Base-by-base conservation (phyloP, 2,888 invertebrate species). In the Charanyca ferruginea region DNA sequence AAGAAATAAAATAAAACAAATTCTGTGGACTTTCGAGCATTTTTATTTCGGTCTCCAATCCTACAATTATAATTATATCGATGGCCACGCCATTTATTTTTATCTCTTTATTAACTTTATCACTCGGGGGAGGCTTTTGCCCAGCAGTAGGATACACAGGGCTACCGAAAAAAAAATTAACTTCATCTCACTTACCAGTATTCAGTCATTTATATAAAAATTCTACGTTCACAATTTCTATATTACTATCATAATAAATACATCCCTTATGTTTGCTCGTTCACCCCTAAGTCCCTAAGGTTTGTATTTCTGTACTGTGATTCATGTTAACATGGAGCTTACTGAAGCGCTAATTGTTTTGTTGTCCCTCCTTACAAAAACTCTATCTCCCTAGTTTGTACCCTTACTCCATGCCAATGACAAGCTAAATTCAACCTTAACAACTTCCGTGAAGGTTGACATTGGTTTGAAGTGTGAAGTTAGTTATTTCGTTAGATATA, bases 331-430 rank as follows among this genome's bases (percentile, higher is more conserved):
- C 61, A 66, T 28, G 42, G 32, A 38, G 48, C 61, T 57, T 60
- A 35, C 44, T 52, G 53, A 42, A 52, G 22, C 44, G 32, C 49
- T 75, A 61, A 70, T 66, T 77, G 61, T 70, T 66, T 71, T 71
- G 53, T 28, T 65, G 58, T 45, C 47, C 52, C 8, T 41, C 55
- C 54, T 51, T 45, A 22, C 13, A 60, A 60, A 47, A 44, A 20
- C 28, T n/a, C 20, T 28, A 16, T 8, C 4, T 32, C 38, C 7
- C 13, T 8, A n/a, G n/a, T 4, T 38, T 13, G 18, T 3, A 8
- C 2, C n/a, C 0, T 32, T 48, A 22, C 16, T 22, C 22, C n/a
- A 6, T 9, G 4, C 0, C n/a, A 18, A 9, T 16, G 9, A 1
- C 48, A 52, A 22, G 1, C 9, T 7, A 60, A 18, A 6, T 38